Evolutionary conservation across 1,140 invertebrate genomes (phyloP), one percentile per base, ranked within the genome.

Genomic region (Bombyx mandarina): DNA sequence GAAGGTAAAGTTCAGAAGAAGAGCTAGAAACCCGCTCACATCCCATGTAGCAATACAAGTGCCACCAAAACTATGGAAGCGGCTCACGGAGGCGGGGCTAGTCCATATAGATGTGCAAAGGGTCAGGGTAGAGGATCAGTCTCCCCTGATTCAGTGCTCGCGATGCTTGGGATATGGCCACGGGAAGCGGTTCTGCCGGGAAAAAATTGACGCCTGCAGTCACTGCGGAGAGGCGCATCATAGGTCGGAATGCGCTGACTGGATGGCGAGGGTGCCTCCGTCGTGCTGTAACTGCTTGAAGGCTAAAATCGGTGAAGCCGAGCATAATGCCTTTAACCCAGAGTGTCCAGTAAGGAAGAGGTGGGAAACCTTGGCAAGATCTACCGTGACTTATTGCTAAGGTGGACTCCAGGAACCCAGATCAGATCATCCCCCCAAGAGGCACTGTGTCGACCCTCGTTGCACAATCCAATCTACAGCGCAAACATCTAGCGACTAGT

Each of bases 151-250:
- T 10, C 55, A 54, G 22, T 62, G 51, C 45, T 45, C 56, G 43
- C 9, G 3, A 1, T 52, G 55, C 56, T 18, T 48, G 4, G 47
- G 47, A 3, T 70, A 61, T 47, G 67, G 67, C 1, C 67, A 66
- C 22, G 49, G 45, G 4, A 61, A 54, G 12, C 10, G 26, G 9
- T 26, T 57, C 1, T 66, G 63, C 49, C 49, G 42, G 8, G 59
- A 60, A 9, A 6, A 18, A 18, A 18, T 7, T 8, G 58, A 58
- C 7, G 3, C 43, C 3, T 66, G 60, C 26, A 57, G 56, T 48
- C 57, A 65, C 52, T 69, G 63, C 42, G 55, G 58, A 1, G 63
- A 55, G 0, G 26, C 45, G 0, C 64, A 66, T 43, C 10, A 44
- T 7, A 54, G 26, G 43, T 6, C 54, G 8, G 55, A 63, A 8